phyloP scores from a whole-genome alignment of 2,888 invertebrate species.

The Chymomyza fuscimana region DNA sequence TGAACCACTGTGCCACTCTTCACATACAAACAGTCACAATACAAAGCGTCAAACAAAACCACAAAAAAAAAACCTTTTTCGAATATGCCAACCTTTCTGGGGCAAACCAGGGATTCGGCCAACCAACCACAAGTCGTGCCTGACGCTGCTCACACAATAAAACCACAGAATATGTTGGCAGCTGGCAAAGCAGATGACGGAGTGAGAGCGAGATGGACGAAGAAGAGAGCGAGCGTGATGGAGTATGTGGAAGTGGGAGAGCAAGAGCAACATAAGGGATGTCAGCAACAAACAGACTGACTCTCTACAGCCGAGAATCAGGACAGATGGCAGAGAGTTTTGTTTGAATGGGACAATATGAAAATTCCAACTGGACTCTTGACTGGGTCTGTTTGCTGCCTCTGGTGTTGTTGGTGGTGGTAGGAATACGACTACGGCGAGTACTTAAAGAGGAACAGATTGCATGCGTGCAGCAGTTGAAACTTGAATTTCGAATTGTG shows the following conservation, averaged over 20 bases:
- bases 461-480: slow-evolving; percentile 78
- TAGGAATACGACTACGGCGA: slow-evolving; percentile 49
- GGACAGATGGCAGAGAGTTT: slow-evolving; percentile 76
- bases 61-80: slow-evolving; percentile 22
- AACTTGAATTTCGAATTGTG: slow-evolving; percentile 73
- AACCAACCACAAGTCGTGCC: slow-evolving; percentile 74
- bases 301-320: slow-evolving; percentile 69
- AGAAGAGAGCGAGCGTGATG: slow-evolving; percentile 22
- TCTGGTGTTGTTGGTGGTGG: slow-evolving; percentile 43
- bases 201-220: slow-evolving; percentile 47
- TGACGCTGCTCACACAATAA: slow-evolving; percentile 67
- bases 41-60: not conserved
- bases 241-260: slow-evolving; percentile 16
- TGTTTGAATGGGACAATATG: slow-evolving; percentile 78
- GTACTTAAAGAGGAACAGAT: slow-evolving; percentile 80
- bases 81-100: slow-evolving; percentile 17
- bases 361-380: slow-evolving; percentile 69
- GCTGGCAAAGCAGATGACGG: slow-evolving; percentile 79
- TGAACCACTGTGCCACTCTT: slow-evolving; percentile 28
- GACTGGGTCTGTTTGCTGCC: slow-evolving; percentile 37
- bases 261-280: slow-evolving; percentile 65
- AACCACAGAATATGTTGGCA: slow-evolving; percentile 80
- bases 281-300: slow-evolving; percentile 42
- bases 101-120: slow-evolving; percentile 22
- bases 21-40: slow-evolving; percentile 6